Evolutionary conservation across 2,113 vertebrate genomes (phyloP).

Genomic region (Petaurus breviceps): DNA sequence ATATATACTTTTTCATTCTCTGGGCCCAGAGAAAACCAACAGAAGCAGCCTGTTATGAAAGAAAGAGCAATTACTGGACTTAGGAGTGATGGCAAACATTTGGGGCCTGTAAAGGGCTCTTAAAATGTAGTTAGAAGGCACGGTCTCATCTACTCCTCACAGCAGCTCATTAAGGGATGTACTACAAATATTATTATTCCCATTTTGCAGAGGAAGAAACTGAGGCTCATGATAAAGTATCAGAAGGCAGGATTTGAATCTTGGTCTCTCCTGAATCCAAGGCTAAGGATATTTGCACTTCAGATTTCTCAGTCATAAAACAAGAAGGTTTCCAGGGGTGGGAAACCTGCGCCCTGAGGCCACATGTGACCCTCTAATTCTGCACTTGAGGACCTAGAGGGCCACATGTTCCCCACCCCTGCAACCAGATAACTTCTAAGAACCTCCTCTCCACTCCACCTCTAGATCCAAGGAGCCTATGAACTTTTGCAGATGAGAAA

Average conservation of each 20-base stretch:
- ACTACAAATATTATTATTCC: not conserved
- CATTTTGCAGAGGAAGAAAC: not conserved
- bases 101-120: too few relatives aligned
- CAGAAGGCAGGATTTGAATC: not conserved
- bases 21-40: too few relatives aligned
- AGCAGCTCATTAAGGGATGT: not conserved
- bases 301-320: not conserved
- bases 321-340: not conserved
- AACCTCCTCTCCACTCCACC: not conserved
- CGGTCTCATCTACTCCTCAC: not conserved
- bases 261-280: not conserved
- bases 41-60: not conserved
- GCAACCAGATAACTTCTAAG: not conserved
- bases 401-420: too few relatives aligned
- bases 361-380: too few relatives aligned
- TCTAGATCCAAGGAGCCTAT: not conserved
- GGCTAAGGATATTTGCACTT: not conserved
- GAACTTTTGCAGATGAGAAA: not conserved
- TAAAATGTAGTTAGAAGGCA: not conserved
- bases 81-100: too few relatives aligned
- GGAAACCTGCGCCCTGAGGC: too few relatives aligned
- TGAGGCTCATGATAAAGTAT: not conserved
- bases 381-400: too few relatives aligned
- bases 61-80: not conserved
- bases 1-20: too few relatives aligned